A percentile compares a stretch with the other conserved stretches of the same genome.
phyloP scores from a whole-genome alignment of 2,888 invertebrate species.

The Ptychoptera albimana region DNA sequence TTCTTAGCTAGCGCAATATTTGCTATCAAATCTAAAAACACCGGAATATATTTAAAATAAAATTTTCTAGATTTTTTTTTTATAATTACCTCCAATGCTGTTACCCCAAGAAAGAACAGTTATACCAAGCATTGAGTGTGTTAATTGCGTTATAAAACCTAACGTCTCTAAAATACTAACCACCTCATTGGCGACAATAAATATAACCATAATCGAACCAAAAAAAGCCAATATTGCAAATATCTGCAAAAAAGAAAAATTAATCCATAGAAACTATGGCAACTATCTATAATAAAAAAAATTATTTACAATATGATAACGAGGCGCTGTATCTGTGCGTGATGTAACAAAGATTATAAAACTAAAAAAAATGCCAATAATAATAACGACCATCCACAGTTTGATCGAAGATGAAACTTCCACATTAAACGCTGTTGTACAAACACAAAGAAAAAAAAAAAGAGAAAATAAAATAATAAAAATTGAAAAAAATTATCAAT shows the following conservation, averaged over 20 bases:
- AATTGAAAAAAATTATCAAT: neutral
- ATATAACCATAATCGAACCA: slow-evolving; percentile 37
- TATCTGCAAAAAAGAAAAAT: slow-evolving; percentile 4
- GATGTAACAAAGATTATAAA: slow-evolving; percentile 7
- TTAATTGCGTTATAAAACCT: slow-evolving; percentile 39
- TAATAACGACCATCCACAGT: too few species aligned
- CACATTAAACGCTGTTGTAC: too few species aligned
- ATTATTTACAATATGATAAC: slow-evolving; percentile 13
- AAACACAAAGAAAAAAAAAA: slow-evolving; percentile 6
- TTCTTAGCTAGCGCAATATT: slow-evolving; percentile 41
- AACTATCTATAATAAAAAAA: neutral
- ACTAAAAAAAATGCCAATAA: too few species aligned
- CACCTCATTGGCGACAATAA: slow-evolving; percentile 42
- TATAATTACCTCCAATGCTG: slow-evolving; percentile 26
- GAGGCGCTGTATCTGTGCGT: slow-evolving; percentile 15
- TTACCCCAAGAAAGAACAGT: slow-evolving; percentile 51
- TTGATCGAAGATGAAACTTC: too few species aligned
- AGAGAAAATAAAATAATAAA: neutral
- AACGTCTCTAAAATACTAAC: slow-evolving; percentile 36
- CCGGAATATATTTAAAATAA: slow-evolving; percentile 18
- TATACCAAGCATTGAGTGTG: slow-evolving; percentile 42
- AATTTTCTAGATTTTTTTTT: slow-evolving; percentile 16
- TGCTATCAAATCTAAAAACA: slow-evolving; percentile 29
- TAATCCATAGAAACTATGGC: neutral
- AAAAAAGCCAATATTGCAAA: slow-evolving; percentile 14